Evolutionary conservation across 2,888 invertebrate species (phyloP).

Genomic region (Brachylomia viminalis): DNA sequence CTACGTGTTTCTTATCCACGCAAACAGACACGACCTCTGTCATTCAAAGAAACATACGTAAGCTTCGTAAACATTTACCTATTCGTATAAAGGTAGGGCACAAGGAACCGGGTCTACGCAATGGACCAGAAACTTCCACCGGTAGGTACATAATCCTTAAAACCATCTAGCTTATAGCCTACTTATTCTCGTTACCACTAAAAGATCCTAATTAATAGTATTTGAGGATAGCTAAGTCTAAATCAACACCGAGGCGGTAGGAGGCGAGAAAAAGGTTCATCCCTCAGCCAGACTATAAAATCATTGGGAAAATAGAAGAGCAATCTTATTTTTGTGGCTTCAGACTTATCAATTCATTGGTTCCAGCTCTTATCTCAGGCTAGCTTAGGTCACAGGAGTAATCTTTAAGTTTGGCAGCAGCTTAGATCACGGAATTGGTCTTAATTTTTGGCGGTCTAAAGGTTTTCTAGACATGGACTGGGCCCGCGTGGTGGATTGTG

Average conservation of each 20-base stretch:
- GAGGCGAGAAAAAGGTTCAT: not conserved
- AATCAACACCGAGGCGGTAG: not conserved
- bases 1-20: conserved; percentile 26
- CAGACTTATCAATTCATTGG: too few relatives aligned
- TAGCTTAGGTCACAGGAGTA: not conserved
- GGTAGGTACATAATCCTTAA: conserved; percentile 12
- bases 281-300: not conserved
- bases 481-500: too few relatives aligned
- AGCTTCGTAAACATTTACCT: conserved; percentile 38
- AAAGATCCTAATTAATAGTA: not conserved
- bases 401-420: not conserved
- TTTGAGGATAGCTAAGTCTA: not conserved
- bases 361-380: too few relatives aligned
- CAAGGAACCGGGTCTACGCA: not conserved
- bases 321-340: not conserved
- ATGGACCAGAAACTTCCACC: conserved; percentile 15
- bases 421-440: not conserved
- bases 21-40: conserved; percentile 49
- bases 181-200: not conserved
- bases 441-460: not conserved
- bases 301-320: not conserved
- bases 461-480: not conserved
- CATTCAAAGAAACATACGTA: conserved; percentile 54
- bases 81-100: conserved; percentile 23
- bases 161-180: not conserved